phyloP scores from a whole-genome alignment of 2,797 vertebrate species.

The Muscicapa striata region DNA sequence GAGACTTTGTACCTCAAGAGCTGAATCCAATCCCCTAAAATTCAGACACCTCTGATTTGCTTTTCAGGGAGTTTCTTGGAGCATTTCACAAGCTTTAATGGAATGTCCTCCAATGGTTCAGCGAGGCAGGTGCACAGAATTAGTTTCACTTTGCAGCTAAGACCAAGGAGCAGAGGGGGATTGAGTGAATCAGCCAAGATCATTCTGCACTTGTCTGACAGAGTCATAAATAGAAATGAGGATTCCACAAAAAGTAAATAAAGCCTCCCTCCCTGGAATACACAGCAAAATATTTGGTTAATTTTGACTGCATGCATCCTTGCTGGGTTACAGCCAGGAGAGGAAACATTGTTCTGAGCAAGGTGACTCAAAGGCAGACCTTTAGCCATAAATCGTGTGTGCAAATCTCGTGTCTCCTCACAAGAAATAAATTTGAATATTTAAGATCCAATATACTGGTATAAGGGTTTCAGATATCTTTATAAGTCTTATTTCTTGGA shows the following conservation, averaged over 20 bases:
- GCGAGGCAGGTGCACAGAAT: background rate
- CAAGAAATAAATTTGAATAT: background rate
- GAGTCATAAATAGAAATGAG: background rate
- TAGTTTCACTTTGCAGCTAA: background rate
- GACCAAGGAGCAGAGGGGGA: background rate
- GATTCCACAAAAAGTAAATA: background rate
- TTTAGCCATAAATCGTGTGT: background rate
- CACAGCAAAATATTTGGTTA: background rate
- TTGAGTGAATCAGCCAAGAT: constrained; percentile 10
- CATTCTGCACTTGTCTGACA: background rate
- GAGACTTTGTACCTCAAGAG: background rate
- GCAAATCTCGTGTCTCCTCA: background rate
- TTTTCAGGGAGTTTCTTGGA: background rate
- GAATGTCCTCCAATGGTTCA: background rate
- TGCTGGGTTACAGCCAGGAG: background rate
- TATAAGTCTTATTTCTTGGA: background rate
- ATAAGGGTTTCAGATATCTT: background rate
- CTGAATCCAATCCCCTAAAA: background rate
- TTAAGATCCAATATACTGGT: background rate
- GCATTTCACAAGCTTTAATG: background rate
- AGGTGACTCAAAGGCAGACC: background rate
- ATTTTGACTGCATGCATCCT: background rate
- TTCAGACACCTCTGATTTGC: background rate
- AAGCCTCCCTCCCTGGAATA: background rate
- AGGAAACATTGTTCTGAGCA: background rate